Evolutionary conservation across 2,888 invertebrate species (phyloP), one percentile per base, ranked within the genome.

Genomic region (Drosophila histrio): DNA sequence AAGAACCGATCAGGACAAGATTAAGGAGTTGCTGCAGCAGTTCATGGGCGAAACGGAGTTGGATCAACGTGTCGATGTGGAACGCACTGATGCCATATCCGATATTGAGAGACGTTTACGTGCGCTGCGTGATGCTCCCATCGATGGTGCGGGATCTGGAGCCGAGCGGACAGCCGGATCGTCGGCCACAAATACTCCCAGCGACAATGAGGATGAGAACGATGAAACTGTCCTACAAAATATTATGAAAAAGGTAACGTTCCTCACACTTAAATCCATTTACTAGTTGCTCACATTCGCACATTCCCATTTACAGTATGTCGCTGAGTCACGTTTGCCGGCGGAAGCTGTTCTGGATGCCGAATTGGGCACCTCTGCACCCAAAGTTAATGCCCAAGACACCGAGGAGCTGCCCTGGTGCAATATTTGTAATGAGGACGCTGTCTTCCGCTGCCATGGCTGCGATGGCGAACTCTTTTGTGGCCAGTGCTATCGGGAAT

Each of bases 381-480:
- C 44, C 8, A 59, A 50, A 75, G 56, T 77, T 72, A n/a, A 26
- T 50, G 46, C 70, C 73, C n/a, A 87, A 88, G 56, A 88, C 26
- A 43, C 52, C 59, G 84, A 94, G 79, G 95, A 96, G 87, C 92
- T 96, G 43, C 96, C 96, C 3, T 96, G 96, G 93, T 98, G 97
- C 92, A 95, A 95, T 74, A 95, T 97, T 75, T 98, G 97, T 90
- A 96, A 97, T 90, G 95, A 95, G 89, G 95, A 96, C 92, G 96
- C 97, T 1, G 93, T 92, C 7, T 92, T 95, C 70, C 92, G 95
- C 49, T 98, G 97, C 89, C 91, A 94, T 41, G 96, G 95, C 64
- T 98, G 97, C 91, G 94, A 93, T 68, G 94, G 93, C 34, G 97
- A 97, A 90, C 92, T 97, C 7, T 98, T 96, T 90, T 98, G 98